Percentiles rank a stretch among this genome's conserved stretches.
phyloP scores from a whole-genome alignment of 1,140 invertebrate species.

The Ips nitidus region DNA sequence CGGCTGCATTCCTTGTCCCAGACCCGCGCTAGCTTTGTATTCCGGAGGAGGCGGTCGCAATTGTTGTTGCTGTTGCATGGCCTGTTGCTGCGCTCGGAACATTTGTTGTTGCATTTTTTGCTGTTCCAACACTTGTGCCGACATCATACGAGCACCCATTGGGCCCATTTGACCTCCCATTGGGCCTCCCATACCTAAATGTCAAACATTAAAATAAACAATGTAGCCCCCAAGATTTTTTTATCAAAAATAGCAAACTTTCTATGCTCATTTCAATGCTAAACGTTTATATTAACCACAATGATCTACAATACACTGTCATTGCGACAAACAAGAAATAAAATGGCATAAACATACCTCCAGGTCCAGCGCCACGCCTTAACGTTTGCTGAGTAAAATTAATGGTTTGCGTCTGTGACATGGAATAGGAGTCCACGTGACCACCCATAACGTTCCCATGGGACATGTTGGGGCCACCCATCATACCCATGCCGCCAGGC shows the following conservation, averaged over 20 bases:
- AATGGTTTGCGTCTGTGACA: slow-evolving; percentile 79
- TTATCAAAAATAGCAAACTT: background rate
- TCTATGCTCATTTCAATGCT: too few relatives aligned
- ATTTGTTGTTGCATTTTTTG: slow-evolving; percentile 49
- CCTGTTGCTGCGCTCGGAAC: slow-evolving; percentile 26
- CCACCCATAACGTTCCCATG: slow-evolving; percentile 33
- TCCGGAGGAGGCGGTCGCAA: slow-evolving; percentile 71
- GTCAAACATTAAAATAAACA: background rate
- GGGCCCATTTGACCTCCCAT: slow-evolving; percentile 40
- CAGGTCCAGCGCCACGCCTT: slow-evolving; percentile 51
- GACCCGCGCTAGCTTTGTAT: slow-evolving; percentile 68
- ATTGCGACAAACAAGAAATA: slow-evolving; percentile 2
- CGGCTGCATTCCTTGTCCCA: slow-evolving; percentile 60
- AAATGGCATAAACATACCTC: slow-evolving; percentile 11
- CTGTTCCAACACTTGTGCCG: slow-evolving; percentile 43
- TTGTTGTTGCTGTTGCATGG: slow-evolving; percentile 45
- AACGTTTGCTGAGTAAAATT: slow-evolving; percentile 78
- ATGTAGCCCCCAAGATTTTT: background rate
- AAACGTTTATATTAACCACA: too few relatives aligned
- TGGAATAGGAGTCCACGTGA: slow-evolving; percentile 64
- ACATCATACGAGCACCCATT: slow-evolving; percentile 38
- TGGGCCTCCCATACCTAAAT: slow-evolving; percentile 25
- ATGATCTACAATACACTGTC: background rate
- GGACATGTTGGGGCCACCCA: slow-evolving; percentile 34
- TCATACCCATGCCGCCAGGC: slow-evolving; percentile 31